phyloP scores from a whole-genome alignment of 2,797 vertebrate genomes.

The Nyctalus aviator region DNA sequence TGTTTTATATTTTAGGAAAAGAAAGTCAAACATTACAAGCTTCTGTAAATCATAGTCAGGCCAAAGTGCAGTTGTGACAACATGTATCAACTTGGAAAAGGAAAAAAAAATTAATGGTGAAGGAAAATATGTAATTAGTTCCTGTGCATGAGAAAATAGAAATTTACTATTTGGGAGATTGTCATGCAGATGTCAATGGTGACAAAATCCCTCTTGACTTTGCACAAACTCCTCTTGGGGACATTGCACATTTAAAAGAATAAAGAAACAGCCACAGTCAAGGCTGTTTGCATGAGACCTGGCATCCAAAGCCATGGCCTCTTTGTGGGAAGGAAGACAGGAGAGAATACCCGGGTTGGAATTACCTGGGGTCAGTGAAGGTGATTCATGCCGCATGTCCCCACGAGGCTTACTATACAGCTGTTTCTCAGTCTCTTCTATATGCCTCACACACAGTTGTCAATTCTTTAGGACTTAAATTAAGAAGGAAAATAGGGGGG shows the following conservation, averaged over 20 bases:
- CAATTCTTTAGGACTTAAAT: neutral
- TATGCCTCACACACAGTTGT: neutral
- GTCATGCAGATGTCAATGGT: constrained; percentile 2
- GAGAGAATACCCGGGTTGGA: neutral
- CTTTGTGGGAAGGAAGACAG: neutral
- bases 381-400: accelerated
- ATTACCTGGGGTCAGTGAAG: neutral
- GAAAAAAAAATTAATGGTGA: neutral
- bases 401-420: neutral
- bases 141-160: neutral
- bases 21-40: neutral
- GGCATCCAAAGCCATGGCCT: neutral
- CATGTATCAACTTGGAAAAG: neutral
- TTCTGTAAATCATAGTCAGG: neutral
- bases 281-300: neutral
- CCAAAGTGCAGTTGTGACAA: neutral
- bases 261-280: neutral
- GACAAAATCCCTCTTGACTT: neutral
- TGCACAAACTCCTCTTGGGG: neutral
- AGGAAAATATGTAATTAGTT: constrained; percentile 30
- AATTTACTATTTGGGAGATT: neutral
- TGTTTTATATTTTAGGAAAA: constrained; percentile 33
- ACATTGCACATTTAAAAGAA: neutral
- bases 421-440: neutral
- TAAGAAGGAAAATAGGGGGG: no score